Base-by-base conservation (phyloP, 2,797 vertebrate genomes). In the Pelochelys cantorii region DNA sequence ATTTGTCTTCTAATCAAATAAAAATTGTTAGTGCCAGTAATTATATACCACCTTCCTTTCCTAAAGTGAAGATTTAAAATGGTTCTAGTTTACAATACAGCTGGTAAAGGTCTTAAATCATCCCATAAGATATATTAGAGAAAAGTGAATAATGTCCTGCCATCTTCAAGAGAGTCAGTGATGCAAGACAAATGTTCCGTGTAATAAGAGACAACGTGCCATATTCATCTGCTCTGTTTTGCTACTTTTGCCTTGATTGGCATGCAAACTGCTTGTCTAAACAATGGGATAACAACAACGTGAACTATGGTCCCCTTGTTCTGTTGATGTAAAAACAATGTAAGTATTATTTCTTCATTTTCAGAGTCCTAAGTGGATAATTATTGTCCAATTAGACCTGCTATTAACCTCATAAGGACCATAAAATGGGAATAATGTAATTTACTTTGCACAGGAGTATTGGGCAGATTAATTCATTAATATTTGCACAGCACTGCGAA, bases 321-420 rank as follows among this genome's bases (percentile, higher is more conserved):
- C 92, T 93, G 91, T 92, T 95, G 91, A 93, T 93, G 90, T 90
- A 93, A 94, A 81, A 96, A 96, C 95, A 97, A 95, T 84, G 86
- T 93, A 90, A 94, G 94, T 94, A 96, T 95, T 95, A 93, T 94
- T 97, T 96, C 95, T 96, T 97, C 94, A 96, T 97, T 96, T 95
- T 60, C 95, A 87, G 79, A n/a, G 75, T 93, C 86, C 91, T 96
- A 97, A 96, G 95, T 96, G 93, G 89, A 83, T 95, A 95, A 97
- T 96, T 96, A 95, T 90, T 96, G 95, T 94, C 95, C 93, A 96
- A 97, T 97, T 97, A 97, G 93, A 68, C 91, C 96, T 82, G 92
- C 94, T 96, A 77, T 95, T 95, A 97, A 95, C 95, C 95, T 97
- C 95, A 81, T 93, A 90, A 90, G 74, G 86, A 83, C 93, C 94